Conservation (phyloP, 1,140 invertebrate species). For the Zaprionus capensis region DNA sequence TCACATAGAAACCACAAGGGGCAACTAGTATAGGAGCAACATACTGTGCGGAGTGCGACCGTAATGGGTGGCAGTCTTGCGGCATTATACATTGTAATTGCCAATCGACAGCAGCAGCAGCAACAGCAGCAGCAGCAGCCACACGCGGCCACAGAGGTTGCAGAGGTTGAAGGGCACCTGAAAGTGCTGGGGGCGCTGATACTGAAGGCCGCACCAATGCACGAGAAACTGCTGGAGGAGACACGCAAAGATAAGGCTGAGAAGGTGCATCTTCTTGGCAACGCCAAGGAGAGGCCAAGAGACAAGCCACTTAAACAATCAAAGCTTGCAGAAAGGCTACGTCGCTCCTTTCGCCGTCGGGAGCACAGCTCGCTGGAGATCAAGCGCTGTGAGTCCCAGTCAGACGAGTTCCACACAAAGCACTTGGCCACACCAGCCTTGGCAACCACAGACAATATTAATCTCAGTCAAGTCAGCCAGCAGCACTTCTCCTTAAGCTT, state of each 20-base stretch:
- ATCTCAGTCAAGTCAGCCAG: constrained; percentile 8
- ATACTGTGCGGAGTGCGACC: constrained; percentile 41
- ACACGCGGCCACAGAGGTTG: constrained; percentile 2
- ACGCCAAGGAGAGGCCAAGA: constrained; percentile 63
- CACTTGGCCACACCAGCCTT: constrained; percentile 1
- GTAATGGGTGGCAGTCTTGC: constrained; percentile 83
- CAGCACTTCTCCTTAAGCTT: constrained; percentile 56
- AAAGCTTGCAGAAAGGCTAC: constrained; percentile 71
- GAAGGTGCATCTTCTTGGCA: constrained; percentile 64
- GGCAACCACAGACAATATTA: constrained; percentile 45
- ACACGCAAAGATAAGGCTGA: constrained; percentile 71
- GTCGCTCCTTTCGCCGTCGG: constrained; percentile 74
- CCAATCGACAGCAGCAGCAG: constrained; percentile 50
- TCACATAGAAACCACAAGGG: not conserved
- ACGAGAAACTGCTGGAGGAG: constrained; percentile 80
- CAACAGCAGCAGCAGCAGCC: constrained; percentile 12
- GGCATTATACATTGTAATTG: constrained; percentile 68
- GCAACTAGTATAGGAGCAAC: not conserved
- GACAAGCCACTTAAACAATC: constrained; percentile 69
- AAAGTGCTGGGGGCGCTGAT: constrained; percentile 12
- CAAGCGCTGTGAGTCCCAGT: constrained; percentile 55
- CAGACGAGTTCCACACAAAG: constrained; percentile 39
- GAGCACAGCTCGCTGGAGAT: constrained; percentile 75
- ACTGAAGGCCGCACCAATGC: constrained; percentile 57
- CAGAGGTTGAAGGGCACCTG: constrained; percentile 17